phyloP scores from a whole-genome alignment of 2,113 vertebrate genomes.

The Bothrops jararaca region DNA sequence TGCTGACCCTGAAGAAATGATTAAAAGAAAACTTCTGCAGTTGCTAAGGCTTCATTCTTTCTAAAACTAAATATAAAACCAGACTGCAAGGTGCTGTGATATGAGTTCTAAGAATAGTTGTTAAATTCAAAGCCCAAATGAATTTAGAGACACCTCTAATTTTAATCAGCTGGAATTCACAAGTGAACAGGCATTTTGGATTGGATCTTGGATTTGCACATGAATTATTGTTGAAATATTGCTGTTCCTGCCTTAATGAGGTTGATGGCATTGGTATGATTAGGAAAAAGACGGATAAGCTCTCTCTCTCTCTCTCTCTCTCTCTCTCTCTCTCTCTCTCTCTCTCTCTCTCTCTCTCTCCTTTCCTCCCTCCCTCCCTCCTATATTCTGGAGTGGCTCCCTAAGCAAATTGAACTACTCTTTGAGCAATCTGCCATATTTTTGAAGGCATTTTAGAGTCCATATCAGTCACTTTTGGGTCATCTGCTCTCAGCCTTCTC shows the following conservation, averaged over 20 bases:
- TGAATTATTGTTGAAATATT: neutral
- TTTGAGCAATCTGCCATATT: neutral
- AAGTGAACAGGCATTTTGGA: neutral
- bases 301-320: no score
- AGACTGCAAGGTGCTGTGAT: neutral
- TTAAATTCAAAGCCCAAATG: neutral
- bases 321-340: no score
- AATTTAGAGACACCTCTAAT: neutral
- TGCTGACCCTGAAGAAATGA: conserved; percentile 9
- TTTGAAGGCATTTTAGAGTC: neutral
- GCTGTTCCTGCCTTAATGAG: neutral
- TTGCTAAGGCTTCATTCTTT: neutral
- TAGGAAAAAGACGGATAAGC: no score
- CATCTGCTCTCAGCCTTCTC: neutral
- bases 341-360: no score
- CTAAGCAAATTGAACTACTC: neutral
- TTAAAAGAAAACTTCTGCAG: conserved; percentile 26
- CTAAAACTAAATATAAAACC: neutral
- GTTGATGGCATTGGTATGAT: neutral
- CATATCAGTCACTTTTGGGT: neutral
- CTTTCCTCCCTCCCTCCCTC: fast-evolving
- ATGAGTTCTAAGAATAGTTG: neutral
- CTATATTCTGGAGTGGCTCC: neutral
- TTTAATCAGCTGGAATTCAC: conserved; percentile 10
- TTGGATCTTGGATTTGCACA: neutral